Base-by-base conservation (phyloP, 2,797 vertebrate genomes). In the Antennarius maculatus region DNA sequence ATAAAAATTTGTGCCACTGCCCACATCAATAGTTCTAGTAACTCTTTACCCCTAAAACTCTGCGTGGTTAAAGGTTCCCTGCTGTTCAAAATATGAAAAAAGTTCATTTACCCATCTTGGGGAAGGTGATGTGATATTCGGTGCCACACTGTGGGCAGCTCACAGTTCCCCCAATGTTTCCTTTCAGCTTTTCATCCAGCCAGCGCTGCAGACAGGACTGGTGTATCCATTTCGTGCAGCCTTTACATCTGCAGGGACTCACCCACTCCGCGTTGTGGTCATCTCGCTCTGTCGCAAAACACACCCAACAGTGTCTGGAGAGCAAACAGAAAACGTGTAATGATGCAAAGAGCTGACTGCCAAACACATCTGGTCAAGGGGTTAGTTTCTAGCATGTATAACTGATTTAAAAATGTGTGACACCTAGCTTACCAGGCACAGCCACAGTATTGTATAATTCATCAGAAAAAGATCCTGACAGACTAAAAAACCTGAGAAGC, bases 141-240 rank as follows among this genome's bases (percentile, higher is more conserved):
- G 92, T 94, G 63, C 92, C 92, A 56, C 94, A 94, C 27, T 94
- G 94, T 0, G 92, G 94, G 47, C 94, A 95, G 82, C 71, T 92
- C 61, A 94, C 93, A 0, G 85, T 70, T 14, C 89, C 88, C 0
- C 80, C 84, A 0, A 80, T 78, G 83, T 93, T 94, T 13, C 92
- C 91, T 27, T 92, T 94, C 82, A 94, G 94, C 66, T 94, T 94
- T 81, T 94, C 93, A 1, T 95, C 94, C 17, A 95, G 84, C 94
- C 94, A 95, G 51, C 93, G 92, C 84, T 94, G 94, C 61, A 95
- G 88, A 64, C 94, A 95, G 1, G 88, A 61, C 88, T 94, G 94
- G 67, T 94, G 94, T 83, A 94, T 94, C 94, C 94, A 95, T 58
- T 95, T 95, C 0, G 93, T 94, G 73, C 92, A 93, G 53, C 94